Percentiles rank a stretch among this genome's conserved stretches.
phyloP scores from a whole-genome alignment of 2,888 invertebrate genomes.

The Patella pellucida region DNA sequence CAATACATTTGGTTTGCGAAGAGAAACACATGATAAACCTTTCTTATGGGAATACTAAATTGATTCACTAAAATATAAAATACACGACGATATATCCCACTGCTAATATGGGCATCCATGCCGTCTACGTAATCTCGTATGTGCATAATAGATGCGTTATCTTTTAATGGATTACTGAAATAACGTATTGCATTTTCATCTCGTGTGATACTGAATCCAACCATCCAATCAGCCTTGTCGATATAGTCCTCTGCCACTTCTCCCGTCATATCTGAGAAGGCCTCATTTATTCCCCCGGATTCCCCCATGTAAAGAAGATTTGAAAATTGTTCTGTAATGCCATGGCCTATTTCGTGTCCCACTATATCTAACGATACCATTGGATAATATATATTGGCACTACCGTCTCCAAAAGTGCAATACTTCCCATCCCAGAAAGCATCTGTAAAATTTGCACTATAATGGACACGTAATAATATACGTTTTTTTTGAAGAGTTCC shows the following conservation, averaged over 20 bases:
- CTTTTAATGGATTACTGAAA: slow-evolving; percentile 43
- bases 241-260: slow-evolving; percentile 39
- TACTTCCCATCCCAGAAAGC: slow-evolving; percentile 53
- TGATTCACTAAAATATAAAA: slow-evolving; percentile 44
- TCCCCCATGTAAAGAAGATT: slow-evolving; percentile 43
- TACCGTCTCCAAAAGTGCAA: slow-evolving; percentile 48
- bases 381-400: slow-evolving; percentile 33
- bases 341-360: slow-evolving; percentile 51
- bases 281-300: slow-evolving; percentile 49
- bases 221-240: slow-evolving; percentile 29
- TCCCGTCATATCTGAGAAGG: slow-evolving; percentile 48
- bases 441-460: slow-evolving; percentile 36
- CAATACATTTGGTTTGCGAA: slow-evolving; percentile 52
- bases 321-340: slow-evolving; percentile 44
- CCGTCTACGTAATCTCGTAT: slow-evolving; percentile 34
- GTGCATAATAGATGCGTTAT: slow-evolving; percentile 46
- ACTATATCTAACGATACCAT: slow-evolving; percentile 42
- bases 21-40: slow-evolving; percentile 44
- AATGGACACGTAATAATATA: slow-evolving; percentile 49
- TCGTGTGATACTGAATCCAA: slow-evolving; percentile 31
- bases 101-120: slow-evolving; percentile 47
- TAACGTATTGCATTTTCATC: slow-evolving; percentile 34
- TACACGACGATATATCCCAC: slow-evolving; percentile 47
- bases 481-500: slow-evolving; percentile 27
- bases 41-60: slow-evolving; percentile 34